Base-by-base conservation (phyloP, 2,797 vertebrate species). In the Cyclopterus lumpus region DNA sequence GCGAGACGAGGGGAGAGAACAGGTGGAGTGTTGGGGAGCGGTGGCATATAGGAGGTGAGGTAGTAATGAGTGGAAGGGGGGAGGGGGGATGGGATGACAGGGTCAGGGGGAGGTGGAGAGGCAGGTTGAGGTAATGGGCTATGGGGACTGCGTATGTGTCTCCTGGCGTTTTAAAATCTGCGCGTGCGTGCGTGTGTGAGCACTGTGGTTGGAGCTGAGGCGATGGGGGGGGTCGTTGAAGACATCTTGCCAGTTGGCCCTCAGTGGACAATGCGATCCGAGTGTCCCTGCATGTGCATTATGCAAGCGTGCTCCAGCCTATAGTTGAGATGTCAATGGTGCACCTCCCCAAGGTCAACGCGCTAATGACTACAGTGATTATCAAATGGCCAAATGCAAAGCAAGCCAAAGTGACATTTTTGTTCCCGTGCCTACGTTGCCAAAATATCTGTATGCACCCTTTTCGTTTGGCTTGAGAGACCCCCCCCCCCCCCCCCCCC, bases 331-430 rank as follows among this genome's bases (percentile, higher is more conserved):
- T 91, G 92, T 94, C 92, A 92, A 71, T 75, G 86, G 86, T 88
- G 88, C 85, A 81, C 89, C 88, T 91, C 88, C 61, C 84, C 93
- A 95, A 95, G 94, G 94, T 95, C 93, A 89, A 73, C 79, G 74
- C 76, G 86, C 89, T 93, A 91, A 93, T 93, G 92, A 93, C 89
- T 76, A 51, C 64, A 58, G 88, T 86, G 90, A 95, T 94, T 91
- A 94, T 93, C 90, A 88, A 91, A 91, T 82, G 88, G 87, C 67
- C 51, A 77, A 87, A 90, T 79, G 80, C 87, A 82, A 87, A 85
- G 79, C 86, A 79, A 80, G 70, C 79, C 69, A 83, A 80, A 80
- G 81, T 75, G 80, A 57, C 54, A 86, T 89, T 85, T 91, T 92
- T 90, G 88, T 91, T 92, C 87, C 71, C 46, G 65, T 81, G 84